Evolutionary conservation across 2,797 vertebrate species (phyloP).

Genomic region (Dicrostonyx torquatus): DNA sequence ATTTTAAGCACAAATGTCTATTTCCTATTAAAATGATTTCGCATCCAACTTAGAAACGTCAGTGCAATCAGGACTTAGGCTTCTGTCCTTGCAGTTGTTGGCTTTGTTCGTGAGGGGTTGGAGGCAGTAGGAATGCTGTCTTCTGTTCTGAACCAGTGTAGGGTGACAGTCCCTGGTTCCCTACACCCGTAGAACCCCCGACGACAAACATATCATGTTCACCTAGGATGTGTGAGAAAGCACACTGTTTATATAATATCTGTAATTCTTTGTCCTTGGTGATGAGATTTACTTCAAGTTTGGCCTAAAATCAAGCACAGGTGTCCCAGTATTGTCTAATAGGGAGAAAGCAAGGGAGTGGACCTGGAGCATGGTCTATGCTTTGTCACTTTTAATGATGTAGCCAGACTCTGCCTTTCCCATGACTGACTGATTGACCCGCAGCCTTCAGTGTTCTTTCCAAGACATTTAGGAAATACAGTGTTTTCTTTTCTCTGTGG

Average conservation of each 20-base stretch:
- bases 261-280: conserved; percentile 22
- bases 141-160: background rate
- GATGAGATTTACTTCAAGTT: conserved; percentile 55
- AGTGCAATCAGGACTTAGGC: no score
- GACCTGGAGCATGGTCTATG: background rate
- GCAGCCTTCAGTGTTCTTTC: conserved; percentile 49
- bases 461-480: conserved; percentile 22
- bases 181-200: background rate
- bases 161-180: background rate
- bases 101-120: background rate
- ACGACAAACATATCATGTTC: background rate
- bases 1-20: background rate
- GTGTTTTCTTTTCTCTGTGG: conserved; percentile 58
- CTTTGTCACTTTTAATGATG: conserved; percentile 57
- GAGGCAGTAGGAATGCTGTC: background rate
- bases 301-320: conserved; percentile 47
- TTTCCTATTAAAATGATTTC: background rate
- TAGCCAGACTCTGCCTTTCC: conserved; percentile 2
- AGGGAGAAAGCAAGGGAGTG: background rate
- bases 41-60: background rate
- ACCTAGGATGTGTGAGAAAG: conserved; percentile 4
- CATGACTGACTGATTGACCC: conserved; percentile 60
- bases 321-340: background rate
- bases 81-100: background rate
- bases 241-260: background rate